Percentiles rank a stretch among this genome's conserved stretches.
Conservation (phyloP, 2,113 vertebrate species). For the Antigone vipio region DNA sequence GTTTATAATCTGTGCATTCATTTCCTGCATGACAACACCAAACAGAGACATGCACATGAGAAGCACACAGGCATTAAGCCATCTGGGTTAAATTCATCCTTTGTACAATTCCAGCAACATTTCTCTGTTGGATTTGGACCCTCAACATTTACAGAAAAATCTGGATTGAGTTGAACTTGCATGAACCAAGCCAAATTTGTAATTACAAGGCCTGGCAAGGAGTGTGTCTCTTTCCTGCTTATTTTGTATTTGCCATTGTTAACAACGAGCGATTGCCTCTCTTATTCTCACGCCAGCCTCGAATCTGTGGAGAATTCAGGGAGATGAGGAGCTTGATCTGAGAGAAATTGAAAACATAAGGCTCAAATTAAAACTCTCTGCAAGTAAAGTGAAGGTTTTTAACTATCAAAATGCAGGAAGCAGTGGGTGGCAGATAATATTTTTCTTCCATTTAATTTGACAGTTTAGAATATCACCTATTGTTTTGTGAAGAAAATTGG, state of each 20-base stretch:
- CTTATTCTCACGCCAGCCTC: conserved; percentile 28
- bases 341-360: conserved; percentile 46
- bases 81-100: neutral
- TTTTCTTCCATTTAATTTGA: conserved; percentile 51
- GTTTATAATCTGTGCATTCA: neutral
- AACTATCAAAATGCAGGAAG: conserved; percentile 50
- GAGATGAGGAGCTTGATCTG: conserved; percentile 34
- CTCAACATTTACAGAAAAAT: neutral
- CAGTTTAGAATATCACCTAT: conserved; percentile 28
- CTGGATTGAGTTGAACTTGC: conserved; percentile 36
- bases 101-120: neutral
- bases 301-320: conserved; percentile 18
- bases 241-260: conserved; percentile 36
- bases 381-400: conserved; percentile 43
- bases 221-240: neutral
- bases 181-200: conserved; percentile 28
- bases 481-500: conserved; percentile 32
- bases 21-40: neutral
- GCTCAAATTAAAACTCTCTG: conserved; percentile 42
- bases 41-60: neutral
- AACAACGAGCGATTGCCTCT: neutral
- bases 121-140: conserved; percentile 4
- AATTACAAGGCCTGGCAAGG: conserved; percentile 26
- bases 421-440: conserved; percentile 49
- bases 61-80: neutral